Conservation (phyloP, 2,888 invertebrate species). For the Euzetes globulus region DNA sequence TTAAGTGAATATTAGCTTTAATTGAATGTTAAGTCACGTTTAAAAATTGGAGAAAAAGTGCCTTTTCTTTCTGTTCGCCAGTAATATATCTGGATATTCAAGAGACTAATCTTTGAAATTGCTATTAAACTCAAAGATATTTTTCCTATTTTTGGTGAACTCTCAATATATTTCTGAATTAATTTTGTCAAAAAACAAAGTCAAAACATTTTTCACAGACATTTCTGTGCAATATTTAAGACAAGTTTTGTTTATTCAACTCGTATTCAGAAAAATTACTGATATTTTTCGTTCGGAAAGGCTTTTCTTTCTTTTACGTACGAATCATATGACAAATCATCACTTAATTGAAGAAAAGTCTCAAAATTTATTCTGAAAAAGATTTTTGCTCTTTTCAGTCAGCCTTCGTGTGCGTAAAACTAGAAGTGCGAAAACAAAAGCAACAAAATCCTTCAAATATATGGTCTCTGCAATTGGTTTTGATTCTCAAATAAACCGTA, state of each 20-base stretch:
- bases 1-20: not conserved
- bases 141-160: not conserved
- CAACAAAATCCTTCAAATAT: conserved; percentile 5
- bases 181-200: not conserved
- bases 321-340: not conserved
- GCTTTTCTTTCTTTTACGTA: not conserved
- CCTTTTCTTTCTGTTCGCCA: too few relatives aligned
- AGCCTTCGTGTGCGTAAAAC: not conserved
- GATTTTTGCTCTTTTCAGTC: not conserved
- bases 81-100: too few relatives aligned
- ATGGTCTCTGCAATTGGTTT: conserved; percentile 14
- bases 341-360: not conserved
- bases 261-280: not conserved
- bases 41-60: too few relatives aligned
- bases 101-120: not conserved
- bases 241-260: not conserved
- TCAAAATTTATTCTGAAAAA: not conserved
- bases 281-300: not conserved
- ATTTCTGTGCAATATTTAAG: too few relatives aligned
- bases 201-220: too few relatives aligned
- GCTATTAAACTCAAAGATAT: not conserved
- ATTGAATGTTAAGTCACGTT: conserved; percentile 11
- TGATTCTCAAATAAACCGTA: not conserved
- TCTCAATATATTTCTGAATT: not conserved
- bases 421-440: not conserved